Percentiles rank a stretch among this genome's conserved stretches.
phyloP scores from a whole-genome alignment of 2,888 invertebrate species.

The Geophilus truncorum region DNA sequence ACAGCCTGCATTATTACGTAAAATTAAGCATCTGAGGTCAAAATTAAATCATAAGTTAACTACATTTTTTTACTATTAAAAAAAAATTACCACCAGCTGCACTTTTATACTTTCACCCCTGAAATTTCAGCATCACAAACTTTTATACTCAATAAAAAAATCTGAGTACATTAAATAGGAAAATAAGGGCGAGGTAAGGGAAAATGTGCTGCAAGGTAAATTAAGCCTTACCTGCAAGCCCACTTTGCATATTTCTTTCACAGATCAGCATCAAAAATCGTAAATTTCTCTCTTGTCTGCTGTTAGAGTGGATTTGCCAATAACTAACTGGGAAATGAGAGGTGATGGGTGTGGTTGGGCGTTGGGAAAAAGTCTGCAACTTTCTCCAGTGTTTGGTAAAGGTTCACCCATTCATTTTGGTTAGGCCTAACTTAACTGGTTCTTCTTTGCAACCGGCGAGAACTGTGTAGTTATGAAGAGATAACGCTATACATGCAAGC shows the following conservation, averaged over 20 bases:
- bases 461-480: background rate
- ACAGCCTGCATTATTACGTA: background rate
- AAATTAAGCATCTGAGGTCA: background rate
- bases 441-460: background rate
- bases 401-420: background rate
- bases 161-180: background rate
- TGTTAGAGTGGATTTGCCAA: background rate
- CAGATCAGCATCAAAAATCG: background rate
- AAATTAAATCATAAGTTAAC: background rate
- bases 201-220: background rate
- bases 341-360: no score
- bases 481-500: background rate
- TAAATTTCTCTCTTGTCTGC: background rate
- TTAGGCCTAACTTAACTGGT: background rate
- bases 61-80: background rate
- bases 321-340: background rate
- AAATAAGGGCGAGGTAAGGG: background rate
- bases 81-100: background rate
- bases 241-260: background rate
- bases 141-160: background rate
- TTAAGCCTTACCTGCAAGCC: background rate
- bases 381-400: no score
- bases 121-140: background rate
- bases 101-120: background rate
- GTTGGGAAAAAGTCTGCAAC: background rate